Evolutionary conservation across 35 echinoderm and acorn worm species (phyloP).

Genomic region (Eucidaris tribuloides): DNA sequence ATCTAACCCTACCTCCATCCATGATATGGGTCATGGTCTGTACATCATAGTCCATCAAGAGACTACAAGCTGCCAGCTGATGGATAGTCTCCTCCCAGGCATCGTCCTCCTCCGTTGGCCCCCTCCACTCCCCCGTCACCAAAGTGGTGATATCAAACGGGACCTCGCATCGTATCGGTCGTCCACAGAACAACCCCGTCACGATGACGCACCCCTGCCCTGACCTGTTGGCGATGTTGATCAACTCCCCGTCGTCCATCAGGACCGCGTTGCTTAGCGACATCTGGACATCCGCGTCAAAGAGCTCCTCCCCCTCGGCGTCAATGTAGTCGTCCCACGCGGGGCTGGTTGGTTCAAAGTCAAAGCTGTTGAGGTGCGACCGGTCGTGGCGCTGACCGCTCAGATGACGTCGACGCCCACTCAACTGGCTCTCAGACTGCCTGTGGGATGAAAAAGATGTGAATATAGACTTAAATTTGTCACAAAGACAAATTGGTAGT

Average conservation of each 20-base stretch:
- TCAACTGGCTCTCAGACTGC: conserved; percentile 13
- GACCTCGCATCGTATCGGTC: conserved; percentile 88
- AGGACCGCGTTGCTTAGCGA: conserved; percentile 76
- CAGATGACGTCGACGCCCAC: neutral
- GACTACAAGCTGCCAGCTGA: conserved; percentile 67
- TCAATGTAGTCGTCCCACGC: conserved; percentile 93
- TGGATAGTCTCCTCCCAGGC: conserved; percentile 99
- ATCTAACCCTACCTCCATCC: conserved; percentile 41
- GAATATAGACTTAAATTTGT: no score
- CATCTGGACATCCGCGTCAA: conserved; percentile 65
- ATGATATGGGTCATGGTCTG: conserved; percentile 15
- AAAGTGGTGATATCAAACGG: conserved; percentile 89
- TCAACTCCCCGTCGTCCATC: conserved; percentile 77
- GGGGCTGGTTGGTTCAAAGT: conserved; percentile 82
- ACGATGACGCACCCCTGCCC: conserved; percentile 67
- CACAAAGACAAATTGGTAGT: no score
- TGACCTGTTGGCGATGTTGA: conserved; percentile 53
- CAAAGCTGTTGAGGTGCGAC: conserved; percentile 70
- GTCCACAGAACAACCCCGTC: conserved; percentile 89
- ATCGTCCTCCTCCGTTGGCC: conserved; percentile 81
- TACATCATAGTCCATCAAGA: conserved; percentile 78
- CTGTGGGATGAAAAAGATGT: no score
- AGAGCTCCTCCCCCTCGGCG: conserved; percentile 55
- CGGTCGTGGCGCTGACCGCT: conserved; percentile 32
- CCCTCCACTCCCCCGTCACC: conserved; percentile 64